phyloP scores from a whole-genome alignment of 2,113 vertebrate genomes.

The Oreotragus oreotragus region DNA sequence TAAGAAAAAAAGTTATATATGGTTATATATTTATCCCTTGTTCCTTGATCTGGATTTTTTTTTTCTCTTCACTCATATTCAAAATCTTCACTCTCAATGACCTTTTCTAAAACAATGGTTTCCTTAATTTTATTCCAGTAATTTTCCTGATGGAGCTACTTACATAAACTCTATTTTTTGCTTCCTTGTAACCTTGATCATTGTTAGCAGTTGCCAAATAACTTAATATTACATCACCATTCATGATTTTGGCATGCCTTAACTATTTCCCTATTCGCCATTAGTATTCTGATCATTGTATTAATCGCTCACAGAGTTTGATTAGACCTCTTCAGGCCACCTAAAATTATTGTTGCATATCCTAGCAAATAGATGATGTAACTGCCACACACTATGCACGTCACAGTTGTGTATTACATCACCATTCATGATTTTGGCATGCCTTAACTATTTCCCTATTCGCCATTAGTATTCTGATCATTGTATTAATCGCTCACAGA shows the following conservation, averaged over 20 bases:
- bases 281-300: background rate
- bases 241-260: background rate
- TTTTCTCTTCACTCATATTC: background rate
- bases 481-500: background rate
- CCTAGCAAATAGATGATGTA: background rate
- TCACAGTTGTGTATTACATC: background rate
- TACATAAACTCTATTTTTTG: background rate
- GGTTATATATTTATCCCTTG: background rate
- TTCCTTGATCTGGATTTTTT: slow-evolving; percentile 11
- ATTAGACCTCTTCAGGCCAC: background rate
- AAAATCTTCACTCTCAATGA: background rate
- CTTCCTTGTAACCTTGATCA: background rate
- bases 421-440: background rate
- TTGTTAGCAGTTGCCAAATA: background rate
- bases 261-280: background rate
- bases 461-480: background rate
- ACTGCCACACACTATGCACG: background rate
- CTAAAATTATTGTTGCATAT: background rate
- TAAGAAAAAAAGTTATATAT: background rate
- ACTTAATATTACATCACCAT: background rate
- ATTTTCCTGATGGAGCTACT: background rate
- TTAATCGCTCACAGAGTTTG: background rate
- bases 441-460: background rate
- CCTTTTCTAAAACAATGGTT: background rate
- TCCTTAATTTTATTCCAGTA: background rate